A percentile compares a stretch with the other conserved stretches of the same genome.
These are phyloP conservation scores for Rhinichthys osculus DNA, from an alignment of 2,797 vertebrate genomes.

Conservation along the genomic window DNA sequence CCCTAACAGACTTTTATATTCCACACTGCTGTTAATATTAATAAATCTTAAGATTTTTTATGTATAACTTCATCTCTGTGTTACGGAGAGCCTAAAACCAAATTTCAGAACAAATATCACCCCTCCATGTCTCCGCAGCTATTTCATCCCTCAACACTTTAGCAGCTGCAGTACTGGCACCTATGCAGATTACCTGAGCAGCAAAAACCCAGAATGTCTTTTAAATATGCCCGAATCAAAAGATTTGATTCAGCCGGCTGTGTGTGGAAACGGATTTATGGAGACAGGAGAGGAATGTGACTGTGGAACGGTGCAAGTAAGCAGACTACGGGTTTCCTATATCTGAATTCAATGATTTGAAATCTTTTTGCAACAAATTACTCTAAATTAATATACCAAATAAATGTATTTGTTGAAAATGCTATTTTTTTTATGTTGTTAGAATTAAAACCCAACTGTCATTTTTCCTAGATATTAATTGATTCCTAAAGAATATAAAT, in stretches of 20 bases:
- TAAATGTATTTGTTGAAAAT: not conserved
- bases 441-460: not conserved
- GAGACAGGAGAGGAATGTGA: constrained; percentile 80
- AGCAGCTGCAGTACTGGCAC: constrained; percentile 78
- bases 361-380: not conserved
- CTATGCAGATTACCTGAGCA: constrained; percentile 68
- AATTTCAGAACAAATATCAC: not conserved
- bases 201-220: constrained; percentile 73
- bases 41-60: not conserved
- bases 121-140: constrained; percentile 65
- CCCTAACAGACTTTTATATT: not conserved
- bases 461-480: not conserved
- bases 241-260: constrained; percentile 50
- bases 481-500: not conserved
- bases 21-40: not conserved
- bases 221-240: constrained; percentile 70
- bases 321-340: not conserved
- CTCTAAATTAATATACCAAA: not conserved
- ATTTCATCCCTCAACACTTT: constrained; percentile 73
- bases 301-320: constrained; percentile 77
- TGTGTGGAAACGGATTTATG: constrained; percentile 79
- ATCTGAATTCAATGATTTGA: not conserved
- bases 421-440: not conserved
- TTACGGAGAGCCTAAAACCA: not conserved
- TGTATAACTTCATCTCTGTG: not conserved